A percentile compares a stretch with the other conserved stretches of the same genome.
Evolutionary conservation across 2,113 vertebrate species (phyloP).

Genomic region (Pollimyrus isidori): DNA sequence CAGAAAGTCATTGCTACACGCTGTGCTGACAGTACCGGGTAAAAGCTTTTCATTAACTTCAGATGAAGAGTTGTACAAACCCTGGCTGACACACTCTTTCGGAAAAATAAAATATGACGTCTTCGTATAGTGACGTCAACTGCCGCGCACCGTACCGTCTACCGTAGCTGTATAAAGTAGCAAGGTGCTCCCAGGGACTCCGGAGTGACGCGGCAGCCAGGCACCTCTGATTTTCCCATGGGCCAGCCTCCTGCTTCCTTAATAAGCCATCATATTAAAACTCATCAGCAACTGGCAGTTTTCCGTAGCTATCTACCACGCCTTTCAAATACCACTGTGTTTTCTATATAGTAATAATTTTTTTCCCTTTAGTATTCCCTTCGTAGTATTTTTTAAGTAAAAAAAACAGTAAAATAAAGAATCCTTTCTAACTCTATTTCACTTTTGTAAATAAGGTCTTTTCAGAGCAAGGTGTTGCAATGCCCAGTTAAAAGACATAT

Average conservation of each 20-base stretch:
- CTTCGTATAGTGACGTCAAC: not conserved
- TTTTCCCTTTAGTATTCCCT: not conserved
- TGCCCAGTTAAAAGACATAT: not conserved
- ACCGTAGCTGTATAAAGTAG: not conserved
- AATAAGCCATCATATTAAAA: not conserved
- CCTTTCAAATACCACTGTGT: not conserved
- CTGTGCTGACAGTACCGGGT: not conserved
- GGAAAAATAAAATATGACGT: not conserved
- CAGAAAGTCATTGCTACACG: not conserved
- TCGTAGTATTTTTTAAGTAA: not conserved
- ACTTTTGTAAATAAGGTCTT: not conserved
- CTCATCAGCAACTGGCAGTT: not conserved
- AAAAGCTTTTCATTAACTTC: not conserved
- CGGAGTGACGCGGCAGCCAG: not conserved
- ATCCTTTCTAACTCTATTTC: not conserved
- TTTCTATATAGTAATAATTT: not conserved
- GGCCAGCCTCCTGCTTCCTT: not conserved
- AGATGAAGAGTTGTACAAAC: not conserved
- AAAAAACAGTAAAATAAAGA: not conserved
- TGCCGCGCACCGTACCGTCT: not conserved
- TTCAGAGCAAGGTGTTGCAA: not conserved
- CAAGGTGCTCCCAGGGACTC: not conserved
- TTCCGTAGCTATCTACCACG: not conserved
- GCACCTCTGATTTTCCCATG: not conserved
- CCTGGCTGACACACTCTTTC: not conserved